Conservation (phyloP, 2,797 vertebrate genomes). For the Sebastes vulpes region DNA sequence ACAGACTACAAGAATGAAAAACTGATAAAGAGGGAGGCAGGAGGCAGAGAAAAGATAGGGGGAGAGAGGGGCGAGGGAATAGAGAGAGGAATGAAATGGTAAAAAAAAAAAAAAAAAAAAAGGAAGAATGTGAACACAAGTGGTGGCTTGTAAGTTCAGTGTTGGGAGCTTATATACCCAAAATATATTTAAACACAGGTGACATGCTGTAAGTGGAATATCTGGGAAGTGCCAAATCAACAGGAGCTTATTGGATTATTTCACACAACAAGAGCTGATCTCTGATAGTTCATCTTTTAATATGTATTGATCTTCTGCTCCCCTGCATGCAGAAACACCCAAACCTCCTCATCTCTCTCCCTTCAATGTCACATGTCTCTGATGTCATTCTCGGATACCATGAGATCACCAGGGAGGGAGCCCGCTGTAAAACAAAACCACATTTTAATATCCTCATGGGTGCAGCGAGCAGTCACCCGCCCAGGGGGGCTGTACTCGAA, state of each 20-base stretch:
- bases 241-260: conserved; percentile 33
- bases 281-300: conserved; percentile 33
- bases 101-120: neutral
- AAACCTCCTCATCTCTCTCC: neutral
- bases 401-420: conserved; percentile 23
- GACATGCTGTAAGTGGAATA: neutral
- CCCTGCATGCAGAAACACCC: neutral
- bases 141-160: conserved; percentile 7
- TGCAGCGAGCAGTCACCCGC: conserved; percentile 11
- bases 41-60: neutral
- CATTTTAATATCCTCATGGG: conserved; percentile 11
- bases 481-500: conserved; percentile 9
- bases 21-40: conserved; percentile 19
- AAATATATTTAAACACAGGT: neutral
- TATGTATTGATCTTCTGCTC: conserved; percentile 20
- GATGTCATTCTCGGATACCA: conserved; percentile 33
- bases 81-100: conserved; percentile 4
- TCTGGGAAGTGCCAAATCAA: conserved; percentile 8
- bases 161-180: conserved; percentile 1
- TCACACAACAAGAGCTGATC: conserved; percentile 17
- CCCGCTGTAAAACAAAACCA: conserved; percentile 16
- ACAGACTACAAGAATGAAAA: conserved; percentile 5
- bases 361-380: neutral
- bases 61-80: neutral
- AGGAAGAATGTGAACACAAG: neutral